Evolutionary conservation across 2,113 vertebrate genomes (phyloP).

Genomic region (Ondatra zibethicus): DNA sequence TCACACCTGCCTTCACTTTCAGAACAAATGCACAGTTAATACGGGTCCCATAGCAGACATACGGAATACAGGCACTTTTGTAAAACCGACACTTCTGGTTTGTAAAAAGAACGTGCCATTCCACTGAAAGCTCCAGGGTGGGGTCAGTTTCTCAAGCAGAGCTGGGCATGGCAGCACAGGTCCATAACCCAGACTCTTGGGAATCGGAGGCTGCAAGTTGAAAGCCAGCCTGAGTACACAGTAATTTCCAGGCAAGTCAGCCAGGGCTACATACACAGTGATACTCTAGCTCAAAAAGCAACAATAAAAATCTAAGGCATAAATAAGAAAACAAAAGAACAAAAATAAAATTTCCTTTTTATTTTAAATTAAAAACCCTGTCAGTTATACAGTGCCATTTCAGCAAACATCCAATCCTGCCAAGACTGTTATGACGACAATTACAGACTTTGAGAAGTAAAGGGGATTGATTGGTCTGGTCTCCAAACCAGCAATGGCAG

Average conservation of each 20-base stretch:
- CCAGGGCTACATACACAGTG: neutral
- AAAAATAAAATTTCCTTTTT: neutral
- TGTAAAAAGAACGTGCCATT: neutral
- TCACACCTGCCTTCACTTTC: neutral
- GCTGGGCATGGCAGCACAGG: neutral
- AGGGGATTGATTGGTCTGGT: neutral
- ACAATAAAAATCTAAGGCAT: neutral
- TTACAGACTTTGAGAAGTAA: conserved; percentile 36
- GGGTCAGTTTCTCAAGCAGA: neutral
- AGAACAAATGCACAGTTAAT: neutral
- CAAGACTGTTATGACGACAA: neutral
- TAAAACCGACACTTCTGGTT: neutral
- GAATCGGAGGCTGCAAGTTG: neutral
- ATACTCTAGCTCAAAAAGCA: neutral
- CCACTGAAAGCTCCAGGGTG: neutral
- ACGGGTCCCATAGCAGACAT: neutral
- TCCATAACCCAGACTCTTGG: neutral
- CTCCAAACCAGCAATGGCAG: conserved; percentile 41
- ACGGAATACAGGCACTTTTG: neutral
- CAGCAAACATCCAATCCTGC: conserved; percentile 48
- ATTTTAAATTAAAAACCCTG: neutral
- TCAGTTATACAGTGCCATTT: neutral
- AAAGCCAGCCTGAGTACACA: neutral
- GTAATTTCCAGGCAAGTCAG: no score
- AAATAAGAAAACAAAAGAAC: neutral